Percentiles rank a stretch among this genome's conserved stretches.
phyloP scores from a whole-genome alignment of 2,113 vertebrate genomes.

The Ifrita kowaldi region DNA sequence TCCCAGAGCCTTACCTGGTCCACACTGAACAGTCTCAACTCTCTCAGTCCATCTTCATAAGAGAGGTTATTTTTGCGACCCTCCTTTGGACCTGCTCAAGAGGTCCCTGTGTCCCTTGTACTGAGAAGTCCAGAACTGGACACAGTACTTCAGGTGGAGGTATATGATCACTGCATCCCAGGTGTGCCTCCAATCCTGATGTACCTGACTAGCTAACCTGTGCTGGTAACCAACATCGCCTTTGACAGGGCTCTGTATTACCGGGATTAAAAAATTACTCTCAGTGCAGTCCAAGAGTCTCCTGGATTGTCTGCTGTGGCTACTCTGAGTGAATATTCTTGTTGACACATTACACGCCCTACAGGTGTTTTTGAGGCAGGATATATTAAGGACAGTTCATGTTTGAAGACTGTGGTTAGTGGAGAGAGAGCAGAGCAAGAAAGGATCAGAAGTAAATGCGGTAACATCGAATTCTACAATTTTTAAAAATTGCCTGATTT shows the following conservation, averaged over 20 bases:
- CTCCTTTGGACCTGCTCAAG: not conserved
- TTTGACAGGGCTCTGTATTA: not conserved
- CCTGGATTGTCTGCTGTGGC: not conserved
- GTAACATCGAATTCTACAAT: not conserved
- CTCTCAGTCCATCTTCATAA: not conserved
- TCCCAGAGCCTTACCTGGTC: not conserved
- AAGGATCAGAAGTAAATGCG: not conserved
- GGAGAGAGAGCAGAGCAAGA: not conserved
- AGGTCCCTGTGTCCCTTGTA: no score
- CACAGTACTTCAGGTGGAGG: rapidly evolving
- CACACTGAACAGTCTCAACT: no score
- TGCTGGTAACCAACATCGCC: rapidly evolving
- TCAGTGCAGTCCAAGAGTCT: not conserved
- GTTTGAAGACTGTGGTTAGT: not conserved
- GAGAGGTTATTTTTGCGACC: not conserved
- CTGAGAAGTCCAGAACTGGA: no score
- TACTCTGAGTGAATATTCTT: not conserved
- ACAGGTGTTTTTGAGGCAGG: not conserved
- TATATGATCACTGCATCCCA: no score
- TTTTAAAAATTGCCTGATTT: not conserved
- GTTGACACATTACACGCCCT: not conserved
- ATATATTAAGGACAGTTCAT: not conserved
- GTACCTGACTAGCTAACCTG: not conserved
- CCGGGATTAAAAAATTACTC: not conserved
- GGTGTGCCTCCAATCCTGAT: not conserved